Percentiles rank a stretch among this genome's conserved stretches.
Evolutionary conservation across 2,888 invertebrate genomes (phyloP).

Genomic region (Melanostoma scalare): DNA sequence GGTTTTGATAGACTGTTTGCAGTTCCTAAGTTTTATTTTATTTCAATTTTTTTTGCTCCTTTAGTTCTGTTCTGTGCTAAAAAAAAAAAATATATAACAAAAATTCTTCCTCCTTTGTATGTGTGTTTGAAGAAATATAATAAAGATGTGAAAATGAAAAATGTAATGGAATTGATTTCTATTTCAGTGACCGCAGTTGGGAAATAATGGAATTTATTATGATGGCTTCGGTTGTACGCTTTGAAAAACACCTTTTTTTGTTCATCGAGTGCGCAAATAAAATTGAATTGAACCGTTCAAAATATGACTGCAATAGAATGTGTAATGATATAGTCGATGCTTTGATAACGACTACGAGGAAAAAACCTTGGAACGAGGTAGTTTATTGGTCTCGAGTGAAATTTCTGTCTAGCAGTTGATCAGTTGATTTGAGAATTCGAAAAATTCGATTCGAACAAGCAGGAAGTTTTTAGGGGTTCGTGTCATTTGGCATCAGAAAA

Average conservation of each 20-base stretch:
- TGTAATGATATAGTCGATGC: too few species aligned
- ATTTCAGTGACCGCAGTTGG: slow-evolving; percentile 40
- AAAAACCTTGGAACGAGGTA: too few species aligned
- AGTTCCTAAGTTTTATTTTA: slow-evolving; percentile 16
- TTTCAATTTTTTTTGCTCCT: background rate
- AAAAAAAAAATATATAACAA: slow-evolving; percentile 13
- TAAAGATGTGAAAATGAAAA: background rate
- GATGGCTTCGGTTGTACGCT: slow-evolving; percentile 7
- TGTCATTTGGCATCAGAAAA: too few species aligned
- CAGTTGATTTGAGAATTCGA: too few species aligned
- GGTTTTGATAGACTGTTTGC: slow-evolving; percentile 46
- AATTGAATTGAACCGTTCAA: slow-evolving; percentile 9
- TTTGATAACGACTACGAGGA: too few species aligned
- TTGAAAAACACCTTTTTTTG: slow-evolving; percentile 6
- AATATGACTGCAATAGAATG: too few species aligned
- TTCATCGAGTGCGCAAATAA: background rate
- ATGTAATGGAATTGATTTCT: slow-evolving; percentile 49
- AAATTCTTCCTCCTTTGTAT: slow-evolving; percentile 18
- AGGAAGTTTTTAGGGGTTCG: too few species aligned
- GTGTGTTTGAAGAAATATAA: background rate
- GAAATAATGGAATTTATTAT: slow-evolving; percentile 41
- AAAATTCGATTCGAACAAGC: too few species aligned
- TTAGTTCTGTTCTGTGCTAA: slow-evolving; percentile 7
- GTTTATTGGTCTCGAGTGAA: too few species aligned
- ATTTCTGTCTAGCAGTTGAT: too few species aligned